These are phyloP conservation scores for Naso thynnoides DNA, from an alignment of 2,797 vertebrate genomes.

Conservation along the genomic window DNA sequence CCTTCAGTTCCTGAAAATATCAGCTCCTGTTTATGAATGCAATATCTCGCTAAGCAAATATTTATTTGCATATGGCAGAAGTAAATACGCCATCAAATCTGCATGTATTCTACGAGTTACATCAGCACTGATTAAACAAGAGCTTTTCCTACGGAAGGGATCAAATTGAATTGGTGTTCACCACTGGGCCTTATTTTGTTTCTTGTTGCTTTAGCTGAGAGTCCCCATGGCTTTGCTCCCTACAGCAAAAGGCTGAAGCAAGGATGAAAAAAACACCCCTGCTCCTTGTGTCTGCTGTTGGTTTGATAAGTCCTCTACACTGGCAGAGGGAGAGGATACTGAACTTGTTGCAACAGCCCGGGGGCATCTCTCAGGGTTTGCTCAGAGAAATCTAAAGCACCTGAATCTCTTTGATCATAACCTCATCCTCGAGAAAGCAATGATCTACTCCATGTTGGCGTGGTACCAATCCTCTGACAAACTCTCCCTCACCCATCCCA, in stretches of 20 bases:
- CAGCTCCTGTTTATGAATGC: neutral
- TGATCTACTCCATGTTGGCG: constrained; percentile 49
- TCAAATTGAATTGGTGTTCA: constrained; percentile 21
- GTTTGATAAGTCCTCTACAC: constrained; percentile 62
- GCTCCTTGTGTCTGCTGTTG: constrained; percentile 51
- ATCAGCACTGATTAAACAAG: constrained; percentile 24
- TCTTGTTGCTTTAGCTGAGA: constrained; percentile 17
- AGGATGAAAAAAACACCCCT: constrained; percentile 21
- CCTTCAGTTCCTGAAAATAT: neutral
- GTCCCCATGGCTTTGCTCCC: constrained; percentile 35
- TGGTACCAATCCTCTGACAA: constrained; percentile 42
- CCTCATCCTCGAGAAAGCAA: constrained; percentile 53
- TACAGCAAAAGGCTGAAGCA: constrained; percentile 44
- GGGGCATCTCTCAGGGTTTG: constrained; percentile 67
- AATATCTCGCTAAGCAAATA: neutral
- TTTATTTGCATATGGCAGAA: neutral
- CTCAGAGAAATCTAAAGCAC: constrained; percentile 67
- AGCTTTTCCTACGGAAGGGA: constrained; percentile 15
- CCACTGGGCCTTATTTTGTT: constrained; percentile 31
- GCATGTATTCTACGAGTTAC: neutral
- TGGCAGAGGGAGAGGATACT: constrained; percentile 49
- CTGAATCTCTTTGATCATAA: constrained; percentile 74
- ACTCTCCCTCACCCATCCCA: constrained; percentile 19
- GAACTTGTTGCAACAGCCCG: constrained; percentile 62
- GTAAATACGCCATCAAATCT: constrained; percentile 9